Evolutionary conservation across 1,140 invertebrate species (phyloP).

Genomic region (Zelostemma sp.): DNA sequence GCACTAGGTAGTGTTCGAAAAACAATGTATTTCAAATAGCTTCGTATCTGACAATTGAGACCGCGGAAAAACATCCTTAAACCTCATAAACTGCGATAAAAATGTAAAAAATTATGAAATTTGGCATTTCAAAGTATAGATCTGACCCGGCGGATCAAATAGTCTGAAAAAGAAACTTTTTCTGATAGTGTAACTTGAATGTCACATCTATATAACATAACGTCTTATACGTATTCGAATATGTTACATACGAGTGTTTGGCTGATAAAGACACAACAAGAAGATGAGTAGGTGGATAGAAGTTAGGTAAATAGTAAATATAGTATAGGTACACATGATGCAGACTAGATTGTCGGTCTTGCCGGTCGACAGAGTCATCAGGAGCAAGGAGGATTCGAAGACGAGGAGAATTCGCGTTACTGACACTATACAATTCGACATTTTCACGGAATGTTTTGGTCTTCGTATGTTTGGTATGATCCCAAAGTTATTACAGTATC

Average conservation of each 20-base stretch:
- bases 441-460: constrained; percentile 22
- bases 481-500: no score
- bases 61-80: no score
- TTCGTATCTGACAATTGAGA: no score
- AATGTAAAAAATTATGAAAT: constrained; percentile 1
- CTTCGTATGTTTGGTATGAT: no score
- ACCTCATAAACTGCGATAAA: not conserved
- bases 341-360: constrained; percentile 51
- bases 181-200: constrained; percentile 34
- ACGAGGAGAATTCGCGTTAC: no score
- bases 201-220: constrained; percentile 43
- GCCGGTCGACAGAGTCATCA: constrained; percentile 42
- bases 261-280: constrained; percentile 33
- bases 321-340: constrained; percentile 48
- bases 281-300: constrained; percentile 47
- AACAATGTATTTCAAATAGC: no score
- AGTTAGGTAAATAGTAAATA: constrained; percentile 36
- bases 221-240: constrained; percentile 44
- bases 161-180: constrained; percentile 22
- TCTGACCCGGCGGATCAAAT: not conserved
- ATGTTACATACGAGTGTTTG: constrained; percentile 51
- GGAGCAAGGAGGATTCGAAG: constrained; percentile 36
- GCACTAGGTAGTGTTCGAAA: no score
- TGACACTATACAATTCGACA: no score
- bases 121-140: not conserved